Evolutionary conservation across 1,140 invertebrate genomes (phyloP).

Genomic region (Bombus pyrosoma): DNA sequence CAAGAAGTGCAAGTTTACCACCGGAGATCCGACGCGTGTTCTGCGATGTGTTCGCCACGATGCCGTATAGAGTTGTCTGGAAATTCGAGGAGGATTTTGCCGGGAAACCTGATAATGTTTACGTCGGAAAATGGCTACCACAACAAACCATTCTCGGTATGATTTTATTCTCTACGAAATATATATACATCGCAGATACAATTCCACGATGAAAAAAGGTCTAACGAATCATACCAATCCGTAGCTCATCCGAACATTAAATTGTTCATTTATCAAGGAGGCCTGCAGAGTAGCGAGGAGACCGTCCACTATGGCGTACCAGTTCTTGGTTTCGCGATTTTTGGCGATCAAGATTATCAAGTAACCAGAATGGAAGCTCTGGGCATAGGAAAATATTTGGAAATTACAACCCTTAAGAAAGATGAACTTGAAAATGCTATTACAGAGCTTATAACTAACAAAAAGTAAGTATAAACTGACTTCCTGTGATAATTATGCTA

Average conservation of each 20-base stretch:
- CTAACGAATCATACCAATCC: background rate
- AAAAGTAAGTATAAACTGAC: slow-evolving; percentile 34
- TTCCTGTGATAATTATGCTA: background rate
- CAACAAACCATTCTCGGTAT: slow-evolving; percentile 55
- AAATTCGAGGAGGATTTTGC: slow-evolving; percentile 60
- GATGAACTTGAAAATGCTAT: slow-evolving; percentile 53
- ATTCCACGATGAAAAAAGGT: fast-evolving
- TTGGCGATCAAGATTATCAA: slow-evolving; percentile 71
- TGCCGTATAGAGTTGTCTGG: slow-evolving; percentile 71
- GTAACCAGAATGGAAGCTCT: slow-evolving; percentile 55
- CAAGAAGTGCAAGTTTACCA: slow-evolving; percentile 72
- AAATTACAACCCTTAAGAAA: slow-evolving; percentile 44
- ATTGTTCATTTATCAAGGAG: slow-evolving; percentile 83
- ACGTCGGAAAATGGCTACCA: slow-evolving; percentile 76
- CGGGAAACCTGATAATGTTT: slow-evolving; percentile 71
- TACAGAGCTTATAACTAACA: slow-evolving; percentile 61
- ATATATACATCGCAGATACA: background rate
- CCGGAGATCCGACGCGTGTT: slow-evolving; percentile 69
- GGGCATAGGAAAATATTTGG: slow-evolving; percentile 60
- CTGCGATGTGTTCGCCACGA: slow-evolving; percentile 80
- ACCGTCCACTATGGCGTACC: slow-evolving; percentile 80
- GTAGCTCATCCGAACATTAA: slow-evolving; percentile 78
- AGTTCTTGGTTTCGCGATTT: slow-evolving; percentile 79
- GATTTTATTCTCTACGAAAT: fast-evolving
- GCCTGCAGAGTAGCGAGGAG: slow-evolving; percentile 82